Conservation (phyloP, 2,113 vertebrate genomes). For the Acrocephalus kingi region DNA sequence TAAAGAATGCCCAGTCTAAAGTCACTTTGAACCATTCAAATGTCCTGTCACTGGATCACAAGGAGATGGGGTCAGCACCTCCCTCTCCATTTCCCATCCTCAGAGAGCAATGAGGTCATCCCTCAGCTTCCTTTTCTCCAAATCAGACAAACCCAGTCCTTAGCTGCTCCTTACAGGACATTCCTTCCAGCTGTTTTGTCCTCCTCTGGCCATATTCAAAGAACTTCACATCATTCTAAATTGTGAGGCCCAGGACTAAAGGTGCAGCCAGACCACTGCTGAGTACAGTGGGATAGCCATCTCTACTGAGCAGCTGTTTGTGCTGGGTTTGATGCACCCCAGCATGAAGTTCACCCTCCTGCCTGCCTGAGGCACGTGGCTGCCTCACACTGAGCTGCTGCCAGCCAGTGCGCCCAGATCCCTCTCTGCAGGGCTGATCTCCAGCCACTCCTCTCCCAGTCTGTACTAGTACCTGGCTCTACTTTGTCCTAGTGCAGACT, state of each 20-base stretch:
- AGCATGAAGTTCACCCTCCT: not conserved
- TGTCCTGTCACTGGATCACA: not conserved
- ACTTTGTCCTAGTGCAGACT: not conserved
- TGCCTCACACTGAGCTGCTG: not conserved
- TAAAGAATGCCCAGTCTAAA: not conserved
- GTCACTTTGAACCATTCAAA: not conserved
- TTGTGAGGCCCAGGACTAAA: not conserved
- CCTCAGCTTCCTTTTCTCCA: not conserved
- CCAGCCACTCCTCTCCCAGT: not conserved
- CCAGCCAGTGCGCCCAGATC: not conserved
- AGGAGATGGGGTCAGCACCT: not conserved
- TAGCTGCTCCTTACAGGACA: not conserved
- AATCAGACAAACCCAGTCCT: not conserved
- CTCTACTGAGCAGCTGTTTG: not conserved
- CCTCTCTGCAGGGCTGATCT: not conserved
- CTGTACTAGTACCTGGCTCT: not conserved
- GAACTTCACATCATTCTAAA: not conserved
- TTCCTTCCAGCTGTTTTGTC: not conserved
- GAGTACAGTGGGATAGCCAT: too few relatives aligned
- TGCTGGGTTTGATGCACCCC: not conserved
- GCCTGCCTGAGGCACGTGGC: rapidly evolving
- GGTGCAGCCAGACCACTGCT: rapidly evolving
- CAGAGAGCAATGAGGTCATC: not conserved
- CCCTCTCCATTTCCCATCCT: not conserved
- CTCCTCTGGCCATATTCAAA: not conserved